Base-by-base conservation (phyloP, 2,797 vertebrate genomes). In the Gouania willdenowi region DNA sequence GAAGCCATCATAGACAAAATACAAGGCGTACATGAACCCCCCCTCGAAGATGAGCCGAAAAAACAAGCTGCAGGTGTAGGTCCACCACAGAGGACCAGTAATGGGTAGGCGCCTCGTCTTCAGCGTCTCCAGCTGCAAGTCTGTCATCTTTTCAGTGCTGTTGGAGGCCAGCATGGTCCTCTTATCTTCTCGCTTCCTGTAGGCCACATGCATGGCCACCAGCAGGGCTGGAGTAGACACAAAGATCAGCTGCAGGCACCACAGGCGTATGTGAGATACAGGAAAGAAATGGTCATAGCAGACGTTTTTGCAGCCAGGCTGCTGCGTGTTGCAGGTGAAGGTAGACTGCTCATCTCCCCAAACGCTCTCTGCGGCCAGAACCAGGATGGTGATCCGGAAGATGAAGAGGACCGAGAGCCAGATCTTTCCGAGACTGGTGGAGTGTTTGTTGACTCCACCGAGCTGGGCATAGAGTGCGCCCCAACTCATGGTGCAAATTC, bases 251-350 rank as follows among this genome's bases (percentile, higher is more conserved):
- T 99, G 97, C 62, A 99, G 85, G 25, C 94, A 95, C 97, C 97
- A 99, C 24, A 99, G 58, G 46, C 97, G 90, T 70, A 99, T 98
- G 81, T 99, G 97, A 0, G 97, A 98, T 43, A 99, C 86, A 0
- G 97, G 97, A 52, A 99, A 99, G 56, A 92, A 95, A 65, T 96
- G 93, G 75, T 99, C 97, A 0, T 99, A 99, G 84, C 97, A 99
- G 55, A 99, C 97, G 1, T 98, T 98, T 58, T 85, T 97, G 77
- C 97, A 99, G 2, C 97, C 97, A 0, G 96, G 96, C 41, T 97
- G 94, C 66, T 94, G 89, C 0, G 97, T 99, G 84, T 99, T 99
- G 80, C 96, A 99, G 3, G 90, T 85, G 41, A 99, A 99, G 36
- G 95, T 94, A 0, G 93, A 66, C 81, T 98, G 95, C 55, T 99